Conservation (phyloP, 2,113 vertebrate species). For the Pipra filicauda region DNA sequence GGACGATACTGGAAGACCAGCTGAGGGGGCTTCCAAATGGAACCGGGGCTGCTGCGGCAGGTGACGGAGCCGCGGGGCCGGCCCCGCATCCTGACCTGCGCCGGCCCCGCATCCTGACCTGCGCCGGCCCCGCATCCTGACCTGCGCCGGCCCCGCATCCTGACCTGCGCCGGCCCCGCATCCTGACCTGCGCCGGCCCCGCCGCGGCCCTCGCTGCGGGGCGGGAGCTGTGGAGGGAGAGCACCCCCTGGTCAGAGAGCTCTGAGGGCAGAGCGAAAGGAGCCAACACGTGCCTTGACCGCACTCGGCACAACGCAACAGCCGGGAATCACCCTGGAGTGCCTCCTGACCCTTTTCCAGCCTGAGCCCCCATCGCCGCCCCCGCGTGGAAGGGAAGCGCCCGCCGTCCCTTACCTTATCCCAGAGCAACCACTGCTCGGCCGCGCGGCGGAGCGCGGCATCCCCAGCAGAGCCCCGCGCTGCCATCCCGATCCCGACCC, state of each 20-base stretch:
- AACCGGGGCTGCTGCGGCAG: neutral
- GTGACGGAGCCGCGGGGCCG: neutral
- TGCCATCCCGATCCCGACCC: neutral
- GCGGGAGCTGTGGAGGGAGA: accelerated
- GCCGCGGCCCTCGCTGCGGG: neutral
- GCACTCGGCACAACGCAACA: neutral
- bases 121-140: no score
- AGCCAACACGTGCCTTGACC: accelerated
- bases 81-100: neutral
- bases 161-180: neutral
- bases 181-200: neutral
- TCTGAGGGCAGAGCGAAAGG: neutral
- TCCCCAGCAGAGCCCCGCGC: neutral
- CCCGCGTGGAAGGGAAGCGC: neutral
- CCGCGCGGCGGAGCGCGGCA: constrained; percentile 62
- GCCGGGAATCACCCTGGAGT: neutral
- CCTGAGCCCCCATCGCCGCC: neutral
- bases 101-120: neutral
- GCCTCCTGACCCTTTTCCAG: neutral
- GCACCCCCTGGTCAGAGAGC: neutral
- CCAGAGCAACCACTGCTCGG: constrained; percentile 81
- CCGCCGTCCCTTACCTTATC: constrained; percentile 78
- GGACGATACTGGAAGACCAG: accelerated
- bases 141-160: neutral
- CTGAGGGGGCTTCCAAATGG: accelerated